Evolutionary conservation across 2,113 vertebrate genomes (phyloP), one percentile per base, ranked within the genome.

Genomic region (Cebidichthys violaceus): DNA sequence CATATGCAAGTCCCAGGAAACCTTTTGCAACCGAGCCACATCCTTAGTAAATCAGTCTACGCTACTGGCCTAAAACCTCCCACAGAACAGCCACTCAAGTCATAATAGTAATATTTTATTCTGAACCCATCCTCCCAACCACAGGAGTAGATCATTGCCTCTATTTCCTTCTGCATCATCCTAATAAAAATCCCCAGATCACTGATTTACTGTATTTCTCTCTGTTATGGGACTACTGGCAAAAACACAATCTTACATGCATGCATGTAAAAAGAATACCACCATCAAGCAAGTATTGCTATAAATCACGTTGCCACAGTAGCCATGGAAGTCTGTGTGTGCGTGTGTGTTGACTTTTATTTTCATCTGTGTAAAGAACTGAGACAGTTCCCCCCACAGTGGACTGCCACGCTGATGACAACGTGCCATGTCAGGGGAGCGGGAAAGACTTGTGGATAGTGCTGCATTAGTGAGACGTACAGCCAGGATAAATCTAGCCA

Each of bases 401-500:
- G 78, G 39, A 81, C 81, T 71, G 68, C 47, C 70, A 67, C 22
- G 50, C 47, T 84, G 85, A 76, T 74, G 41, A 22, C 37, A 79
- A 70, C 22, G 2, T 79, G 83, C 52, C 64, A 52, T 70, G 57
- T 82, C 77, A 78, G 59, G 62, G 66, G 57, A 70, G 70, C 24
- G 4, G 43, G 69, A 70, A 20, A 54, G 75, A 82, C 69, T 68
- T 9, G 18, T 55, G 62, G 43, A 62, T 78, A 61, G 79, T 59
- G 67, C 35, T 55, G 61, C 70, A 79, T 54, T 75, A 73, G 72
- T 79, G 75, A 83, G 67, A 69, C 52, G 64, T 75, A 47, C 65
- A 65, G 71, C 57, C 54, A 68, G 67, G 69, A 82, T 84, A 70
- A 86, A 89, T 86, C 72, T 79, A 61, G 37, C 8, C 43, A 57